These are phyloP conservation scores for Lordiphosa mommai DNA, from an alignment of 1,140 invertebrate genomes.

Conservation along the genomic window DNA sequence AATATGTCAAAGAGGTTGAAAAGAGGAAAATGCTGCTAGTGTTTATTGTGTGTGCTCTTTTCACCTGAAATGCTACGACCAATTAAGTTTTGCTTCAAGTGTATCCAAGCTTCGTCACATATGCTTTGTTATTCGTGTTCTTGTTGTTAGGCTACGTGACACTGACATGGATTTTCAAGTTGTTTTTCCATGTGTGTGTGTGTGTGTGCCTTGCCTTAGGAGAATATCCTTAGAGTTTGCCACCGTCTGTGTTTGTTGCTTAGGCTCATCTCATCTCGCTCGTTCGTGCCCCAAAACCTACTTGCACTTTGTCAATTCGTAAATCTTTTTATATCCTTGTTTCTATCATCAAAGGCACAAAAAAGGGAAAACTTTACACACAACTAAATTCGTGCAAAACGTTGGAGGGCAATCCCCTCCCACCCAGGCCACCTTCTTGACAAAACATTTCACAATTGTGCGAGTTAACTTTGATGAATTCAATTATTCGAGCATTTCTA, in stretches of 20 bases:
- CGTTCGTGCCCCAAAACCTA: conserved; percentile 36
- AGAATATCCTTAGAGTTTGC: conserved; percentile 54
- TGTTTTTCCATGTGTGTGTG: no score
- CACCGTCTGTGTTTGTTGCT: conserved; percentile 18
- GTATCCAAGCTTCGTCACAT: conserved; percentile 31
- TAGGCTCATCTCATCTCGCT: conserved; percentile 37
- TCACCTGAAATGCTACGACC: neutral
- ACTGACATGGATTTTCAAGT: conserved; percentile 77
- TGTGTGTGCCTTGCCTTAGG: conserved; percentile 39
- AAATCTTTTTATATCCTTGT: conserved; percentile 65
- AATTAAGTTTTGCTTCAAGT: conserved; percentile 19
- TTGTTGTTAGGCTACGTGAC: conserved; percentile 58
- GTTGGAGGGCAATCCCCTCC: conserved; percentile 13
- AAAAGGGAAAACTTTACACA: conserved; percentile 49
- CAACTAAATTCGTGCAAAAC: conserved; percentile 56
- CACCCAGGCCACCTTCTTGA: no score
- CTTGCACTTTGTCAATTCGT: conserved; percentile 75
- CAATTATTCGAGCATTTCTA: conserved; percentile 59
- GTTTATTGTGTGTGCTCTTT: neutral
- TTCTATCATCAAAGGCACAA: conserved; percentile 60
- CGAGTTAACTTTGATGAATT: conserved; percentile 77
- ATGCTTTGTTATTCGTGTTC: conserved; percentile 29
- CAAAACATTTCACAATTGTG: conserved; percentile 62
- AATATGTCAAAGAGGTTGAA: neutral
- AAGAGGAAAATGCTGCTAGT: neutral